Conservation (phyloP, 2,113 vertebrate genomes). For the Micronisus gabar region DNA sequence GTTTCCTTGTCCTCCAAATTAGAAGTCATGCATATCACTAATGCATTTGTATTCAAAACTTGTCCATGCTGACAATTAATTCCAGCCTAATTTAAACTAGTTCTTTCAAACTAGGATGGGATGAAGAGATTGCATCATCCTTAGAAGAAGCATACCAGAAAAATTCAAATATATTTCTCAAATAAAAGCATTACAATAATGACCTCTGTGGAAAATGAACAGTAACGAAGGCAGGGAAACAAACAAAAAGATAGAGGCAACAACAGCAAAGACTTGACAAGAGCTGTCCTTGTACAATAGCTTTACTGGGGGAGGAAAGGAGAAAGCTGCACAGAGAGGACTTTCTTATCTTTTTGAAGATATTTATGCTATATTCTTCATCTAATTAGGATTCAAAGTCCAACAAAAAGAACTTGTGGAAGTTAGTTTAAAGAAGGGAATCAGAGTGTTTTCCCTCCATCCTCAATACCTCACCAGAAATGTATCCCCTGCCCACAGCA, state of each 20-base stretch:
- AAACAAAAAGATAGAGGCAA: neutral
- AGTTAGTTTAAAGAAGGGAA: neutral
- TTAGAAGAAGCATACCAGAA: neutral
- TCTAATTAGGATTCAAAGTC: neutral
- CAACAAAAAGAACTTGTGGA: neutral
- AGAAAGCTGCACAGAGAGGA: neutral
- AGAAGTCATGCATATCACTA: neutral
- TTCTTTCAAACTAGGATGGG: neutral
- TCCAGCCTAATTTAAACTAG: neutral
- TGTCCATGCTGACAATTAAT: neutral
- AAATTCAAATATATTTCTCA: neutral
- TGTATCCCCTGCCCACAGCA: neutral
- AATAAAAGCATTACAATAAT: neutral
- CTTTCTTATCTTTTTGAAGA: neutral
- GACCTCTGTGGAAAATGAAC: neutral
- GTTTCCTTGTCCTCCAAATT: neutral
- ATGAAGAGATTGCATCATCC: neutral
- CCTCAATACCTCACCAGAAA: neutral
- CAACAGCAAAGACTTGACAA: neutral
- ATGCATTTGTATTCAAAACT: neutral
- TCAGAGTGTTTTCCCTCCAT: neutral
- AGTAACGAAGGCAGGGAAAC: neutral
- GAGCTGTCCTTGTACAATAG: neutral
- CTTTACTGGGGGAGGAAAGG: neutral
- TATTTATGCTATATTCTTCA: neutral